These are phyloP conservation scores for Parnassius glacialis DNA, from an alignment of 2,888 invertebrate genomes.

Conservation along the genomic window DNA sequence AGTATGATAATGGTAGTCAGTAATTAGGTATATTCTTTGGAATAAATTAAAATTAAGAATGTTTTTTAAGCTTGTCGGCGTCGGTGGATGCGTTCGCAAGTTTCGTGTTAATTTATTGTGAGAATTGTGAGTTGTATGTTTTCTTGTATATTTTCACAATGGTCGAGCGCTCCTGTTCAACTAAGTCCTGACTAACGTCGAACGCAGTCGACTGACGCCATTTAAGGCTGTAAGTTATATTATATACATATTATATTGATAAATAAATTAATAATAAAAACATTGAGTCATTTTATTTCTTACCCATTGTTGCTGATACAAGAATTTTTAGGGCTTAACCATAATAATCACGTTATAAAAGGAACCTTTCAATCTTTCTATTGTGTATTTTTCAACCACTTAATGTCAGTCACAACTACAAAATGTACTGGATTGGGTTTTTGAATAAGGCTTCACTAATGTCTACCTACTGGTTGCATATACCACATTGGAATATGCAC, in stretches of 20 bases:
- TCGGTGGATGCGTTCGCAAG: slow-evolving; percentile 30
- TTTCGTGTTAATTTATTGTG: slow-evolving; percentile 16
- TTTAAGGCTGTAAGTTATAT: slow-evolving; percentile 77
- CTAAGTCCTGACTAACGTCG: neutral
- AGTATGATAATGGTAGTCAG: slow-evolving; percentile 25
- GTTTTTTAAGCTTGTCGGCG: slow-evolving; percentile 60
- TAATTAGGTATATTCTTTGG: slow-evolving; percentile 33
- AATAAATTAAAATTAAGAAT: slow-evolving; percentile 45
- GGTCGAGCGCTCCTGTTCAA: neutral
- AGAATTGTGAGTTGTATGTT: slow-evolving; percentile 43
- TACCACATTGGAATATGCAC: too few relatives aligned
- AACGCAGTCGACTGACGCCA: slow-evolving; percentile 41
- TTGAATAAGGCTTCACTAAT: too few relatives aligned
- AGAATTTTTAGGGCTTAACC: too few relatives aligned
- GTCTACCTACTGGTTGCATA: too few relatives aligned
- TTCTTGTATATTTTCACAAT: slow-evolving; percentile 36
- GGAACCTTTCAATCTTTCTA: too few relatives aligned
- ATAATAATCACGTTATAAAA: too few relatives aligned
- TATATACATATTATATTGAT: slow-evolving; percentile 81
- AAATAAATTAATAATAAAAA: slow-evolving; percentile 80
- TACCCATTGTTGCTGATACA: too few relatives aligned
- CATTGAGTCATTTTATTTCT: slow-evolving; percentile 30
- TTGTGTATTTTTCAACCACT: too few relatives aligned
- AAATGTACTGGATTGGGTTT: too few relatives aligned
- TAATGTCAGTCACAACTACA: too few relatives aligned